These are phyloP conservation scores for Petrocephalus zakoni DNA, from an alignment of 2,113 vertebrate genomes.

Conservation along the genomic window DNA sequence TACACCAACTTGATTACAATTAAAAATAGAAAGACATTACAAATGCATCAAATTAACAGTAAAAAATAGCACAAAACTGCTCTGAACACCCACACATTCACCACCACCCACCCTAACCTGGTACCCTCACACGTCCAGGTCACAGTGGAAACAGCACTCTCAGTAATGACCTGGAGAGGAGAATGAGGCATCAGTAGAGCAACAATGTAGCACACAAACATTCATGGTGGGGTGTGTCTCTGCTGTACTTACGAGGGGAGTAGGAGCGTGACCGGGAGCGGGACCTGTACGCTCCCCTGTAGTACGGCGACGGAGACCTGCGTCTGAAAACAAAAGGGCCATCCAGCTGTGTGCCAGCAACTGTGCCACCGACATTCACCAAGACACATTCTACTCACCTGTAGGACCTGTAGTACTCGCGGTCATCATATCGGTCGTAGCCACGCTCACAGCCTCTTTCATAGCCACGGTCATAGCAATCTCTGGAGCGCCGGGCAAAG, in stretches of 20 bases:
- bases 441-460: constrained; percentile 65
- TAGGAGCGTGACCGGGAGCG: constrained; percentile 84
- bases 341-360: background rate
- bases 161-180: constrained; percentile 18
- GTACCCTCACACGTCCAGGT: background rate
- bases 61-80: background rate
- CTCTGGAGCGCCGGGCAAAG: constrained; percentile 64
- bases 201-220: background rate
- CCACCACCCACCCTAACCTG: background rate
- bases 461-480: constrained; percentile 72
- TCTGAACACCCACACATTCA: background rate
- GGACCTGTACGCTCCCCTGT: constrained; percentile 82
- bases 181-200: background rate
- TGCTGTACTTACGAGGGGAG: constrained; percentile 79
- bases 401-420: constrained; percentile 82
- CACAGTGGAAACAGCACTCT: background rate
- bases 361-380: background rate
- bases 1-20: constrained; percentile 10
- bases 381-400: constrained; percentile 54
- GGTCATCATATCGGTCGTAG: constrained; percentile 77
- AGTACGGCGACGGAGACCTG: constrained; percentile 84
- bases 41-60: constrained; percentile 14
- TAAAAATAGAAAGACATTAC: constrained; percentile 14
- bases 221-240: background rate
- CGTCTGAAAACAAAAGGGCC: constrained; percentile 56